Conservation (phyloP, 2,113 vertebrate genomes). For the Chaetops frenatus region DNA sequence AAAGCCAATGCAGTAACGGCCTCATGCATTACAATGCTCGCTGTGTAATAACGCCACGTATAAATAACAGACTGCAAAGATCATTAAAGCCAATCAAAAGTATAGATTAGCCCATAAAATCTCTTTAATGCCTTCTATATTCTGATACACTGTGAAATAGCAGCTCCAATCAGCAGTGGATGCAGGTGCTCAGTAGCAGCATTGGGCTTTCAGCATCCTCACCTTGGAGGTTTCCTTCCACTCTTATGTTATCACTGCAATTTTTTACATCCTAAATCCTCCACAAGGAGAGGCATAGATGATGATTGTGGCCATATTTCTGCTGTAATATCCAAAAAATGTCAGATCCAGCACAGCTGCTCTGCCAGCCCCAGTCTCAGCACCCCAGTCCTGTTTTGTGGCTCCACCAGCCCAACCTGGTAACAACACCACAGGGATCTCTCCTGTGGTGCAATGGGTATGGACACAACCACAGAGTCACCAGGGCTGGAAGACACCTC, state of each 20-base stretch:
- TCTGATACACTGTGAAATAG: not conserved
- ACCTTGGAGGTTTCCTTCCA: not conserved
- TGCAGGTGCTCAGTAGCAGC: not conserved
- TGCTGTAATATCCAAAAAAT: not conserved
- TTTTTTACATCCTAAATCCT: not conserved
- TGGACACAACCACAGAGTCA: not conserved
- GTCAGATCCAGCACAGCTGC: not conserved
- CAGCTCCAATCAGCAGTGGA: not conserved
- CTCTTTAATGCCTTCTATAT: not conserved
- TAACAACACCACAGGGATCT: rapidly evolving
- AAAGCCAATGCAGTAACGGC: not conserved
- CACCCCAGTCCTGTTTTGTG: not conserved
- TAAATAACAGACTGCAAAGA: constrained; percentile 21
- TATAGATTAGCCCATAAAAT: constrained; percentile 23
- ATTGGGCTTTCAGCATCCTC: not conserved
- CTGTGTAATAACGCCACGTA: not conserved
- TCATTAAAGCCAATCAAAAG: constrained; percentile 47
- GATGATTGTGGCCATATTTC: rapidly evolving
- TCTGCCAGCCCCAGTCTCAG: not conserved
- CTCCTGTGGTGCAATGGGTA: rapidly evolving
- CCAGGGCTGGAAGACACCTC: not conserved
- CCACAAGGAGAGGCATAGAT: not conserved
- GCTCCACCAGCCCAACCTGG: not conserved
- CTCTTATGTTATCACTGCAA: rapidly evolving
- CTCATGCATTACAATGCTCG: not conserved